Conservation (phyloP, 1,140 invertebrate species). For the Diorhabda sublineata region DNA sequence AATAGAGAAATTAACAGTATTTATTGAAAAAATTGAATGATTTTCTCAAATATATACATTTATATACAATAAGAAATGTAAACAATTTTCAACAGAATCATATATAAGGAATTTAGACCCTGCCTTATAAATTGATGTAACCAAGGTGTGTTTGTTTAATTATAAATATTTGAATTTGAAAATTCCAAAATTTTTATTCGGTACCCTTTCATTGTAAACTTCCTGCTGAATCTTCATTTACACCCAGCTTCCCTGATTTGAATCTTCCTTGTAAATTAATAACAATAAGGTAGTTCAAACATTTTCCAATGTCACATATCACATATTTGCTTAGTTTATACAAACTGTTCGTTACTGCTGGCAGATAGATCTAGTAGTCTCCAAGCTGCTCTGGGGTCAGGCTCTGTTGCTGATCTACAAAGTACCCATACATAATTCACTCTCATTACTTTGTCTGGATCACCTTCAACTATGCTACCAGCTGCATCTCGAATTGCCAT, state of each 20-base stretch:
- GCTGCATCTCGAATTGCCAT: slow-evolving; percentile 82
- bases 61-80: no score
- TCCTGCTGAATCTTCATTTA: no score
- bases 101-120: no score
- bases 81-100: no score
- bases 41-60: no score
- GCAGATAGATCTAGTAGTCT: slow-evolving; percentile 89
- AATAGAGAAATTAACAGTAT: no score
- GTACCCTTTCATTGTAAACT: no score
- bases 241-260: neutral
- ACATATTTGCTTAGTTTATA: slow-evolving; percentile 53
- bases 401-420: slow-evolving; percentile 89
- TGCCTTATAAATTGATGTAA: no score
- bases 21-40: no score
- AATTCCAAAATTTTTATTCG: no score
- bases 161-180: no score
- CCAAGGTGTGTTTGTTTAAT: no score
- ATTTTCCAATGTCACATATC: neutral
- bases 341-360: slow-evolving; percentile 83
- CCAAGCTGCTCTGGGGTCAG: slow-evolving; percentile 95
- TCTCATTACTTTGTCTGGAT: slow-evolving; percentile 92
- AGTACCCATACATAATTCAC: slow-evolving; percentile 97
- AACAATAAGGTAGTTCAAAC: slow-evolving; percentile 18
- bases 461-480: slow-evolving; percentile 88
- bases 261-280: slow-evolving; percentile 15